Conservation (phyloP, 2,888 invertebrate genomes). For the Aspidiotus rigidus region DNA sequence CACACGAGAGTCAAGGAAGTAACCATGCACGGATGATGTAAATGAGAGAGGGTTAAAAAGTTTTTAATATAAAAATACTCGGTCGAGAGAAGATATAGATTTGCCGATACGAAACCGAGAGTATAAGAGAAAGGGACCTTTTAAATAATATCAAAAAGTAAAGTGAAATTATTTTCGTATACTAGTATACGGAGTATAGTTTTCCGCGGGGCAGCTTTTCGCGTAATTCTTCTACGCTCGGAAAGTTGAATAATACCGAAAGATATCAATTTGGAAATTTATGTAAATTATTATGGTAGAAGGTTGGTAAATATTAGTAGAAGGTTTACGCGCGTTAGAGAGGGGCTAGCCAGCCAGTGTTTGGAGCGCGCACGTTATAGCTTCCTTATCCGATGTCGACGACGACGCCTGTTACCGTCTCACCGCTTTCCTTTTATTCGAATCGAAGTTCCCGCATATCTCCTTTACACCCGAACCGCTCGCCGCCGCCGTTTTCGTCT, state of each 20-base stretch:
- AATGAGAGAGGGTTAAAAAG: background rate
- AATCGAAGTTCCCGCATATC: slow-evolving; percentile 21
- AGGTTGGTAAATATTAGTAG: slow-evolving; percentile 33
- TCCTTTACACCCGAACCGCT: slow-evolving; percentile 9
- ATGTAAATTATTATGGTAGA: slow-evolving; percentile 30
- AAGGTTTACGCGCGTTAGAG: slow-evolving; percentile 13
- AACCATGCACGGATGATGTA: too few relatives aligned
- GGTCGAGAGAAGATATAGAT: too few relatives aligned
- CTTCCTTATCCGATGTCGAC: slow-evolving; percentile 20
- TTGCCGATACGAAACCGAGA: background rate
- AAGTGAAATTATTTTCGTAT: background rate
- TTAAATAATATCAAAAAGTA: slow-evolving; percentile 4
- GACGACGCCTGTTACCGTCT: slow-evolving; percentile 15
- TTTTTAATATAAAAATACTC: background rate
- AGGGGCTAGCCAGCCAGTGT: slow-evolving; percentile 21
- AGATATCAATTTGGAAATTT: slow-evolving; percentile 33
- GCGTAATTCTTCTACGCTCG: background rate
- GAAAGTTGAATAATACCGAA: slow-evolving; percentile 21
- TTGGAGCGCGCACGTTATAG: slow-evolving; percentile 15
- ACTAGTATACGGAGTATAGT: background rate
- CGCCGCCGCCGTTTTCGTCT: background rate
- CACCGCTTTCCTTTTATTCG: slow-evolving; percentile 27
- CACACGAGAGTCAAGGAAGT: too few relatives aligned
- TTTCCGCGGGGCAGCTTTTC: slow-evolving; percentile 23
- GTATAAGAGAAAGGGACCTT: background rate